phyloP scores from a whole-genome alignment of 2,888 invertebrate genomes.

The Trichogramma evanescens region DNA sequence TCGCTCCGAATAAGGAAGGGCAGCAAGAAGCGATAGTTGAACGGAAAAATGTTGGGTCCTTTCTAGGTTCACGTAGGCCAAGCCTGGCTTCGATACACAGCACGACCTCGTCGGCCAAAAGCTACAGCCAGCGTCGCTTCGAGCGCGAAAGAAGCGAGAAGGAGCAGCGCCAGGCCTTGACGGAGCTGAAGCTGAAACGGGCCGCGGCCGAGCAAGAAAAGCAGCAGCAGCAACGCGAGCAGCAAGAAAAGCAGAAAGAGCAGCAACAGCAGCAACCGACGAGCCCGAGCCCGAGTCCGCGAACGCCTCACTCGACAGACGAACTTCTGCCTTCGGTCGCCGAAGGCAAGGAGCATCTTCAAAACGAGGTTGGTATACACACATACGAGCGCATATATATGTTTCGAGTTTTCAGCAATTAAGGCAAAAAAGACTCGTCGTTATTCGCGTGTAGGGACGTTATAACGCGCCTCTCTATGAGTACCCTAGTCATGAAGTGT shows the following conservation, averaged over 20 bases:
- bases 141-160: constrained; percentile 77
- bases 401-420: constrained; percentile 2
- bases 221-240: constrained; percentile 50
- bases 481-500: too few relatives aligned
- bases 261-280: constrained; percentile 44
- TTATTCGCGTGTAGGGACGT: background rate
- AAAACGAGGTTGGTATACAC: constrained; percentile 34
- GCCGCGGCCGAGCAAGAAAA: constrained; percentile 57
- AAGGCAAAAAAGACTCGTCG: background rate
- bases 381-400: background rate
- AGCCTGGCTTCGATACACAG: constrained; percentile 81
- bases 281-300: constrained; percentile 63
- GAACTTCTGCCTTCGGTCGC: constrained; percentile 74
- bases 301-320: constrained; percentile 77
- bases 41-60: too few relatives aligned
- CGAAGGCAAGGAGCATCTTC: constrained; percentile 67
- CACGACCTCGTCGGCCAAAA: constrained; percentile 73
- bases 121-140: constrained; percentile 73
- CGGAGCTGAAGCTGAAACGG: constrained; percentile 63
- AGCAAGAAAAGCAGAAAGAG: constrained; percentile 50
- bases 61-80: constrained; percentile 75
- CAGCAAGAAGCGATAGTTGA: too few relatives aligned
- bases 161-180: constrained; percentile 70
- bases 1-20: too few relatives aligned
- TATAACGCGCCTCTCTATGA: too few relatives aligned